phyloP scores from a whole-genome alignment of 2,797 vertebrate species.

The Sebastes nivosus region DNA sequence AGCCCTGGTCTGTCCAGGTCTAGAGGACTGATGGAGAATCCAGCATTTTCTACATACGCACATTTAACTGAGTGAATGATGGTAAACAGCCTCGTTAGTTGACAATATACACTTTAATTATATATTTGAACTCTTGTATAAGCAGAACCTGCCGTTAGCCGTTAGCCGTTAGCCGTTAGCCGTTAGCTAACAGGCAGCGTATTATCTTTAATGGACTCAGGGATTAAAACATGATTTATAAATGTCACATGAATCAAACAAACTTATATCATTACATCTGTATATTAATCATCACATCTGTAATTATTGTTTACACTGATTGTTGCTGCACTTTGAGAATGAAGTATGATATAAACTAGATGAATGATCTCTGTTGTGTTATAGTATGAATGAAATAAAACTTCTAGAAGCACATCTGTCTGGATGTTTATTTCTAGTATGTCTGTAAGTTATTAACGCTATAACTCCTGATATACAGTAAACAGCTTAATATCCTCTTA shows the following conservation, averaged over 20 bases:
- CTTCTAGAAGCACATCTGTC: no score
- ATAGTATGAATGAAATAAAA: slow-evolving; percentile 22
- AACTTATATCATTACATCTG: neutral
- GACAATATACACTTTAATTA: neutral
- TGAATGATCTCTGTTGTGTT: neutral
- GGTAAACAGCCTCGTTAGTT: no score
- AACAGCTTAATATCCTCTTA: no score
- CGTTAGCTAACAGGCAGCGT: neutral
- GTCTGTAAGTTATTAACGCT: neutral
- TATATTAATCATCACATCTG: neutral
- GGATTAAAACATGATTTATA: neutral
- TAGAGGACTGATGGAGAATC: neutral
- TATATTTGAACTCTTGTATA: neutral
- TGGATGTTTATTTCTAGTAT: neutral
- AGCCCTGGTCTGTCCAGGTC: no score
- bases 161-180: neutral
- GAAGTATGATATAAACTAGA: neutral
- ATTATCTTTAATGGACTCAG: neutral
- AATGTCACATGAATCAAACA: neutral
- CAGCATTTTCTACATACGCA: no score
- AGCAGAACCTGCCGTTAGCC: neutral
- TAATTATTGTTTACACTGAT: neutral
- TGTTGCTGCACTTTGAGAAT: neutral
- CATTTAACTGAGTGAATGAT: no score
- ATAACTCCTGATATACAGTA: no score